Percentiles rank a stretch among this genome's conserved stretches.
Evolutionary conservation across 2,113 vertebrate species (phyloP).

Genomic region (Epinephelus cyanopodus): DNA sequence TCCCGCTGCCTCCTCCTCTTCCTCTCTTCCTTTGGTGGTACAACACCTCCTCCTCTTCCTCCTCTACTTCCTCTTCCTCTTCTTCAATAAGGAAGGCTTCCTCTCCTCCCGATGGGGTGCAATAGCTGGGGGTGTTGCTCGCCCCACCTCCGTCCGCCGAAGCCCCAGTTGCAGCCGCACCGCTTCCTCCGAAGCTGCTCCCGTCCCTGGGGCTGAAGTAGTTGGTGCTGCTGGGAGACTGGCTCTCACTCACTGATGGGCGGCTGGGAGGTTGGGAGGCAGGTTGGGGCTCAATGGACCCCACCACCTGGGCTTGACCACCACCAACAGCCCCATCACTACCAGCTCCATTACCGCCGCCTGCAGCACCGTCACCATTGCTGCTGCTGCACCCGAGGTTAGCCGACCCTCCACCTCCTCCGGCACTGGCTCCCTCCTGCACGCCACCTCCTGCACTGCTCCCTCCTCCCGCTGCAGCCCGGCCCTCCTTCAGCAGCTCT

Average conservation of each 20-base stretch:
- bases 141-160: conserved; percentile 65
- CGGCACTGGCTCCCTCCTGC: conserved; percentile 21
- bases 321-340: neutral
- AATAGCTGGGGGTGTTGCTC: conserved; percentile 83
- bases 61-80: conserved; percentile 77
- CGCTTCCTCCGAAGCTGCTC: conserved; percentile 70
- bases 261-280: conserved; percentile 75
- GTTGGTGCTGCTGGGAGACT: conserved; percentile 93
- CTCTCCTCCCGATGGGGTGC: conserved; percentile 82
- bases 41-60: conserved; percentile 79
- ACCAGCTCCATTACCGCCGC: conserved; percentile 50
- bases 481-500: conserved; percentile 89
- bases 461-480: conserved; percentile 35
- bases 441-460: conserved; percentile 24
- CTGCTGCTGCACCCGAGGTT: conserved; percentile 73
- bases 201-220: conserved; percentile 91
- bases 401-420: conserved; percentile 31
- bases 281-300: conserved; percentile 69
- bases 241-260: conserved; percentile 86
- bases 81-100: conserved; percentile 82
- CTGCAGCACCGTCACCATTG: conserved; percentile 38
- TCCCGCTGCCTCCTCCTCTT: conserved; percentile 65
- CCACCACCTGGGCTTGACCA: conserved; percentile 24
- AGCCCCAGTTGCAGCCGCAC: conserved; percentile 49
- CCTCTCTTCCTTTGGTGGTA: conserved; percentile 80